A percentile compares a stretch with the other conserved stretches of the same genome.
Evolutionary conservation across 1,140 invertebrate genomes (phyloP).

Genomic region (Apocrypta bakeri): DNA sequence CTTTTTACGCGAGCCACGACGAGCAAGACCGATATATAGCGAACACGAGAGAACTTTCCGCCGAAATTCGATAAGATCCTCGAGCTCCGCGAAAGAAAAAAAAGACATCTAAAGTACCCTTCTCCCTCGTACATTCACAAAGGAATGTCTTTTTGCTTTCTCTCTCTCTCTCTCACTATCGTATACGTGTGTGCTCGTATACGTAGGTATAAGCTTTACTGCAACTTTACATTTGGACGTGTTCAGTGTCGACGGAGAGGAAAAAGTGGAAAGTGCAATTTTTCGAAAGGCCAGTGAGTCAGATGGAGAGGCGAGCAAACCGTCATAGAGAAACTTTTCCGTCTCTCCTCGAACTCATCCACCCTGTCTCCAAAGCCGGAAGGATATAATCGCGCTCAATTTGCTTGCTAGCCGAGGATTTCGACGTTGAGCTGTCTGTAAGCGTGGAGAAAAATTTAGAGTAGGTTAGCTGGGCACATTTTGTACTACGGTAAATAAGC

Average conservation of each 20-base stretch:
- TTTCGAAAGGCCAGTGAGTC: not conserved
- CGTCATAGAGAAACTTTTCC: slow-evolving; percentile 21
- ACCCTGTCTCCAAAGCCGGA: not conserved
- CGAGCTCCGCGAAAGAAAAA: not conserved
- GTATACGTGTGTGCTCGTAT: no score
- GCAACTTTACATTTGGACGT: slow-evolving; percentile 6
- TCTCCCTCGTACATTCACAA: not conserved
- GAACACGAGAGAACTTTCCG: not conserved
- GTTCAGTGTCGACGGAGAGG: not conserved
- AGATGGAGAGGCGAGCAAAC: slow-evolving; percentile 14
- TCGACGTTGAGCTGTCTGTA: not conserved
- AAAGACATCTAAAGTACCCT: not conserved
- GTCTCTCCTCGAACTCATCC: slow-evolving; percentile 8
- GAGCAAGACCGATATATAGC: not conserved
- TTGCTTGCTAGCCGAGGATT: not conserved
- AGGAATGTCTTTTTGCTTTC: not conserved
- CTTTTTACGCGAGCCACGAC: not conserved
- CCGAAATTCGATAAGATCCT: slow-evolving; percentile 29
- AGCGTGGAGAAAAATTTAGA: no score
- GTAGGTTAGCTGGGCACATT: no score
- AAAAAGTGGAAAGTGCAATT: slow-evolving; percentile 30
- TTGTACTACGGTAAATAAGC: no score
- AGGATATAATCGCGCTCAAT: slow-evolving; percentile 14
- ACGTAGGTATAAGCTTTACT: not conserved
- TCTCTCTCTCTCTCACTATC: not conserved